Evolutionary conservation across 2,113 vertebrate species (phyloP).

Genomic region (Elgaria multicarinata): DNA sequence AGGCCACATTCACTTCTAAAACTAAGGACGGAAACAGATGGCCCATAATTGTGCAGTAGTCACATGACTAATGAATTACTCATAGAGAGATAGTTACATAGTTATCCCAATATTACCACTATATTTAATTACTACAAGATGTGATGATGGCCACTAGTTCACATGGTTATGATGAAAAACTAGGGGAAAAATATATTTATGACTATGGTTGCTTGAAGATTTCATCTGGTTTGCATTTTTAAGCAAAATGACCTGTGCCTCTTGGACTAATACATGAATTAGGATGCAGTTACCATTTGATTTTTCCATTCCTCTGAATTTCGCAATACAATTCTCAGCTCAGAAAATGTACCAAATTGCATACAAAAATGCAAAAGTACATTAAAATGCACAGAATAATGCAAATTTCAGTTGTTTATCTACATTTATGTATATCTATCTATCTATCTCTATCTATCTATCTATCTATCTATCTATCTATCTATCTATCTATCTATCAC

Average conservation of each 20-base stretch:
- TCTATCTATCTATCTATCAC: no score
- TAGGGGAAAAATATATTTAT: background rate
- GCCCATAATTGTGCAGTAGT: background rate
- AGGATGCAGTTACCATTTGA: background rate
- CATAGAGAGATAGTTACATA: background rate
- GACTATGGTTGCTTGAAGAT: background rate
- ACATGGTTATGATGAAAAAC: background rate
- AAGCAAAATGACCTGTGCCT: background rate
- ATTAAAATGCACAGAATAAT: background rate
- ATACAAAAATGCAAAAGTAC: background rate
- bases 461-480: no score
- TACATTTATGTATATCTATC: background rate
- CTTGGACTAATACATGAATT: background rate
- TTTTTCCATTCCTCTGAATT: background rate
- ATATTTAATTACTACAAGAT: background rate
- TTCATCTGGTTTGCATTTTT: background rate
- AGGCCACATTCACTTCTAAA: background rate
- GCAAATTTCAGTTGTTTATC: background rate
- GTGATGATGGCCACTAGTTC: background rate
- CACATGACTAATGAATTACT: background rate
- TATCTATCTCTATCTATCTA: no score
- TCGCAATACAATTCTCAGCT: background rate
- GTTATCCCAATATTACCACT: background rate
- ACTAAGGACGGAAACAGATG: background rate
- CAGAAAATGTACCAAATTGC: background rate